Evolutionary conservation across 2,113 vertebrate species (phyloP).

Genomic region (Oxyruncus cristatus): DNA sequence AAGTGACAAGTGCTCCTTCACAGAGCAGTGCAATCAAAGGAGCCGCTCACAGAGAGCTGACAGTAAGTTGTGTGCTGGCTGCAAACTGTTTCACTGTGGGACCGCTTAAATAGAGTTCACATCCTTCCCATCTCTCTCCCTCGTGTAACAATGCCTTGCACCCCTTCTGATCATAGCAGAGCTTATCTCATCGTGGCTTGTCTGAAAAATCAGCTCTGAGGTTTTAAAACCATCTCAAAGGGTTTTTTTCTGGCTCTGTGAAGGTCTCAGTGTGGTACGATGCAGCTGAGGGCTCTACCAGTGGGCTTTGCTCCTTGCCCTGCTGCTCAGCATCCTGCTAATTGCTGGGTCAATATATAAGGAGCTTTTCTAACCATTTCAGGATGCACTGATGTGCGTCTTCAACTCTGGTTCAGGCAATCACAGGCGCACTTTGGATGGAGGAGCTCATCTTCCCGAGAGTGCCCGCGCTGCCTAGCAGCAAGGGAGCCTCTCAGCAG

Average conservation of each 20-base stretch:
- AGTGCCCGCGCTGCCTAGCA: background rate
- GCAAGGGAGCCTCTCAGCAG: background rate
- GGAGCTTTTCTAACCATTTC: background rate
- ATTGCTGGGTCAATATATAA: background rate
- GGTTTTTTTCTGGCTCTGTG: background rate
- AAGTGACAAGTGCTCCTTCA: conserved; percentile 56
- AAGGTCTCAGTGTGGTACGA: background rate
- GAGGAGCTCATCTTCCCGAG: background rate
- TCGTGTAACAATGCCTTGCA: background rate
- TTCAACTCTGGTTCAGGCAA: background rate
- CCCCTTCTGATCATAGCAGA: background rate
- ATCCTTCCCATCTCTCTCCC: conserved; percentile 6
- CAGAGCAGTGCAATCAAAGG: conserved; percentile 40
- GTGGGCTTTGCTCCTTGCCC: background rate
- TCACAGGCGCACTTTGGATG: background rate
- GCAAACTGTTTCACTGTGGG: background rate
- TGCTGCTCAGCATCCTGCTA: background rate
- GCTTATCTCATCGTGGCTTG: background rate
- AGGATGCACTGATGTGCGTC: background rate
- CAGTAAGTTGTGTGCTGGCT: background rate
- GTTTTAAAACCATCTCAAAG: background rate
- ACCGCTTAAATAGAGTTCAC: background rate
- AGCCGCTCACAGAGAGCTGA: background rate
- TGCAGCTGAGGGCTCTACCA: background rate
- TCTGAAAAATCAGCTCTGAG: background rate